A percentile compares a stretch with the other conserved stretches of the same genome.
Conservation (phyloP, 2,888 invertebrate species). For the Sipha maydis region DNA sequence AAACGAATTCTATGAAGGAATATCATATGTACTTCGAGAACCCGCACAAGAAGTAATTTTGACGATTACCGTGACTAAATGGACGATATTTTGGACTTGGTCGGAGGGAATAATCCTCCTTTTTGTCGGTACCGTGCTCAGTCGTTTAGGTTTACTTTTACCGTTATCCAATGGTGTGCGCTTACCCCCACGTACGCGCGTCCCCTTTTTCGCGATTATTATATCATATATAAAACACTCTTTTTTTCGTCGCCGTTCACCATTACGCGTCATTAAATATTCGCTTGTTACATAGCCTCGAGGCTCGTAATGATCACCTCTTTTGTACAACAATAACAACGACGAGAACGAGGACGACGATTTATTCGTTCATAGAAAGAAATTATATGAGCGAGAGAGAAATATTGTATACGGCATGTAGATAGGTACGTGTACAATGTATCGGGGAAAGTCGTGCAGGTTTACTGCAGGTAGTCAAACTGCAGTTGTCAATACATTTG, state of each 20-base stretch:
- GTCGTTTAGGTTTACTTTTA: conserved; percentile 4
- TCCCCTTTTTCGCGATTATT: conserved; percentile 16
- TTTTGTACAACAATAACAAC: background rate
- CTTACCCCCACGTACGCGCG: background rate
- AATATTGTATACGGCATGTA: background rate
- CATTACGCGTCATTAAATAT: conserved; percentile 42
- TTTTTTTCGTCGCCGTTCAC: background rate
- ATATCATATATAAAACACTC: background rate
- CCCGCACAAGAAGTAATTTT: background rate
- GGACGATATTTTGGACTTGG: conserved; percentile 25
- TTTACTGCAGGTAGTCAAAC: conserved; percentile 10
- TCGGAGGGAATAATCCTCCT: background rate
- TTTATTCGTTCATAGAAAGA: background rate
- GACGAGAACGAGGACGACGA: no score
- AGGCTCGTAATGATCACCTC: conserved; percentile 25
- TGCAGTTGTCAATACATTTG: conserved; percentile 33
- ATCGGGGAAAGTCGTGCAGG: conserved; percentile 34
- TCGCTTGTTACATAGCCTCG: conserved; percentile 36
- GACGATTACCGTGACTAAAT: background rate
- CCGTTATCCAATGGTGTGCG: background rate
- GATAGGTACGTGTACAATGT: background rate
- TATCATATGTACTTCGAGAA: background rate
- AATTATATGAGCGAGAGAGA: background rate
- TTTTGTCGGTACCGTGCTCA: background rate
- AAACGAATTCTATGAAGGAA: conserved; percentile 1